These are phyloP conservation scores for Ophioninae sp. DNA, from an alignment of 2,888 invertebrate species.

Conservation along the genomic window DNA sequence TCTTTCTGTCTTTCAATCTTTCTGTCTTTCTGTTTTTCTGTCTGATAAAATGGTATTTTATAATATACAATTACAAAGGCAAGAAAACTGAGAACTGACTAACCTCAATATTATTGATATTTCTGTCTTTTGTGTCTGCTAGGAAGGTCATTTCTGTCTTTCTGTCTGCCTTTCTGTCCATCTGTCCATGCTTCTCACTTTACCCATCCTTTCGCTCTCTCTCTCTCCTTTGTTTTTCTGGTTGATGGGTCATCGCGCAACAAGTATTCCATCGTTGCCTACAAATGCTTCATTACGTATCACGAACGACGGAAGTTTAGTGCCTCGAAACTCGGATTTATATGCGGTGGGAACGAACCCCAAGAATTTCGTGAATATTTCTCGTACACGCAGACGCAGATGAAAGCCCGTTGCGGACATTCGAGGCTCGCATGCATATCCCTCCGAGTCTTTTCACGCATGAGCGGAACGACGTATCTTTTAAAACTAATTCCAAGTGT, in stretches of 20 bases:
- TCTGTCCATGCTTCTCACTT: too few species aligned
- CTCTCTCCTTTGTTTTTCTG: conserved; percentile 17
- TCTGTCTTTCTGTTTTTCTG: too few species aligned
- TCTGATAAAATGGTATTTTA: too few species aligned
- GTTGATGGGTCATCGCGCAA: conserved; percentile 54
- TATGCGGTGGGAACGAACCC: conserved; percentile 58
- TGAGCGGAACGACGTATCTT: conserved; percentile 47
- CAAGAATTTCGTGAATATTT: conserved; percentile 52
- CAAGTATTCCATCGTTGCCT: conserved; percentile 63
- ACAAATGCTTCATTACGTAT: conserved; percentile 67
- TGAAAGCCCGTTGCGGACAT: neutral
- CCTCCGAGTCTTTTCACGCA: conserved; percentile 45
- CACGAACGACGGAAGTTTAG: conserved; percentile 60
- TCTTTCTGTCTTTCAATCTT: too few species aligned
- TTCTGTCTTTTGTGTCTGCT: too few species aligned
- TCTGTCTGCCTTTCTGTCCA: too few species aligned
- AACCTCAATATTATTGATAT: too few species aligned
- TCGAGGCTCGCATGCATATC: conserved; percentile 8
- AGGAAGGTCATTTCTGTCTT: too few species aligned
- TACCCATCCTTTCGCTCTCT: conserved; percentile 16
- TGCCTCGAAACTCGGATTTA: conserved; percentile 48
- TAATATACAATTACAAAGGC: too few species aligned
- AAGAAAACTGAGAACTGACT: too few species aligned
- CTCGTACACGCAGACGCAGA: conserved; percentile 10
- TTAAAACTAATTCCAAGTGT: conserved; percentile 56